Evolutionary conservation across 2,797 vertebrate genomes (phyloP).

Genomic region (Megaceryle alcyon): DNA sequence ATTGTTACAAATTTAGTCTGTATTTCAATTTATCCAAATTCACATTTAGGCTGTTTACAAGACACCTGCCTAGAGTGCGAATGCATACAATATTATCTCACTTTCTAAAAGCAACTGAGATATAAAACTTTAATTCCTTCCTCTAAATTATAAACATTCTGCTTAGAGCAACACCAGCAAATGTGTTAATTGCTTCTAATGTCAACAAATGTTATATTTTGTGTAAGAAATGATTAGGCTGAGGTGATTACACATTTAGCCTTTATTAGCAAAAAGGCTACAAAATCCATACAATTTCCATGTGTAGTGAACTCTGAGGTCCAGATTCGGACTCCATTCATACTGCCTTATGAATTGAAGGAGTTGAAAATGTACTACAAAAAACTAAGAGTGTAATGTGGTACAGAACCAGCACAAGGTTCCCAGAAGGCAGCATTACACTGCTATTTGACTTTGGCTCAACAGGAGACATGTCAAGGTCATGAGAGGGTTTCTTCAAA

Average conservation of each 20-base stretch:
- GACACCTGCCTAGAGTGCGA: slow-evolving; percentile 39
- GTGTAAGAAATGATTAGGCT: background rate
- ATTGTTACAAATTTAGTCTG: slow-evolving; percentile 37
- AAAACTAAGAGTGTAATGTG: background rate
- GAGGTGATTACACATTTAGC: background rate
- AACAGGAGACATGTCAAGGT: background rate
- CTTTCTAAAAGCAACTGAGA: background rate
- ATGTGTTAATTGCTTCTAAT: background rate
- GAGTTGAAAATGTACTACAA: background rate
- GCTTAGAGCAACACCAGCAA: background rate
- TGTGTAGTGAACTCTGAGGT: background rate
- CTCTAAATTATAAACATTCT: background rate
- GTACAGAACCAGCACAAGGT: background rate
- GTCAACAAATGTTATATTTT: background rate
- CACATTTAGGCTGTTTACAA: slow-evolving; percentile 78
- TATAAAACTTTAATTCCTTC: background rate
- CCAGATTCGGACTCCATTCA: background rate
- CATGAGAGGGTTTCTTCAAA: background rate
- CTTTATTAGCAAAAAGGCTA: background rate
- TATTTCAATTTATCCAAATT: slow-evolving; percentile 15
- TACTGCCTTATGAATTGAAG: background rate
- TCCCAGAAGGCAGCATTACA: background rate
- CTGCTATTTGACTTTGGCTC: background rate
- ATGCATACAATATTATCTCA: background rate
- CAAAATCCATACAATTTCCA: background rate